Percentiles rank a stretch among this genome's conserved stretches.
Evolutionary conservation across 2,113 vertebrate species (phyloP).

Genomic region (Gymnobelideus leadbeateri): DNA sequence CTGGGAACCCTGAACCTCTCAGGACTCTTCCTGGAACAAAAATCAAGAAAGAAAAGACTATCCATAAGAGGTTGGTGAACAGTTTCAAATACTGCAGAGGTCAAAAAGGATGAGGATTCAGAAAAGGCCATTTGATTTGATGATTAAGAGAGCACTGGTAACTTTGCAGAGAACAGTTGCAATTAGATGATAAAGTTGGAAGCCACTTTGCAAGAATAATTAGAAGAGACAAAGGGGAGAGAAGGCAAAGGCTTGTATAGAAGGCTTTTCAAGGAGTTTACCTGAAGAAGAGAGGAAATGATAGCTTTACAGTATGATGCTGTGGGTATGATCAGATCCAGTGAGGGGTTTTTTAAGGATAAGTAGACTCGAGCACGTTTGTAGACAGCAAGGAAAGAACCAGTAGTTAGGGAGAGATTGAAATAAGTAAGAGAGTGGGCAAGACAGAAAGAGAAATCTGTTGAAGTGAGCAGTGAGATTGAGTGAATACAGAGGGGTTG

Average conservation of each 20-base stretch:
- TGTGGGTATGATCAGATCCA: background rate
- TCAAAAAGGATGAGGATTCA: background rate
- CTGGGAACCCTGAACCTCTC: background rate
- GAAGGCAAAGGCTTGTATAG: background rate
- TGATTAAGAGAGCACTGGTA: background rate
- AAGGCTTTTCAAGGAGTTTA: background rate
- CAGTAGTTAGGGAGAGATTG: background rate
- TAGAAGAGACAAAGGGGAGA: background rate
- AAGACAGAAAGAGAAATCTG: background rate
- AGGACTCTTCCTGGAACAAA: background rate
- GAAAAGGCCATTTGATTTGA: background rate
- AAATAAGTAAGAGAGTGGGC: background rate
- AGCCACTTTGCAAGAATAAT: background rate
- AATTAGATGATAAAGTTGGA: background rate
- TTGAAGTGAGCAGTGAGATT: background rate
- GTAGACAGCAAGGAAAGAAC: background rate
- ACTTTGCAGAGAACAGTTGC: background rate
- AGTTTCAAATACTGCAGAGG: background rate
- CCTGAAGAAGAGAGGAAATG: background rate
- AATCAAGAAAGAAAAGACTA: background rate
- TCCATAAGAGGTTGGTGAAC: background rate
- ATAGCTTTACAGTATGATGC: background rate
- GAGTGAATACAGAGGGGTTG: background rate
- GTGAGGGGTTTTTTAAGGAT: background rate
- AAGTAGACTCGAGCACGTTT: background rate